Evolutionary conservation across 2,113 vertebrate genomes (phyloP), one percentile per base, ranked within the genome.

Genomic region (Aegypius monachus): DNA sequence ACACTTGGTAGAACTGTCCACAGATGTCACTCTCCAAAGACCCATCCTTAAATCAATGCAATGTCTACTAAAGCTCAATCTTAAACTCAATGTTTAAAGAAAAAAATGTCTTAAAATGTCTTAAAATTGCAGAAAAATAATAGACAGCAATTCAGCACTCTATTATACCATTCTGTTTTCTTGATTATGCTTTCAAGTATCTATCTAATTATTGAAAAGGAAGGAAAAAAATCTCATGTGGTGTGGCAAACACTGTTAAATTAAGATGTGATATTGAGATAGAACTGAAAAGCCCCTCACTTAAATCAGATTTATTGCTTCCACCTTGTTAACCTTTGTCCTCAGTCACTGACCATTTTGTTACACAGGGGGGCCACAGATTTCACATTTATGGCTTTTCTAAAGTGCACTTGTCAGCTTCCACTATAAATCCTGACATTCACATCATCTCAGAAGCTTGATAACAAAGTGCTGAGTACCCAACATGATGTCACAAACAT

Each of bases 231-330:
- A 87, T 68, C 50, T 45, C 59, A 61, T n/a, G 27, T 48, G 42
- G 14, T 73, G 17, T 88, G 71, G 58, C 86, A 95, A 95, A 62
- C 16, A 66, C 25, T 71, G 55, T 73, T 84, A 90, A 67, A 97
- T 95, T 90, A 82, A 88, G 80, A 66, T 70, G 36, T 62, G 63
- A 34, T 66, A 62, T 61, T 88, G 63, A 73, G 80, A 62, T 32
- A 53, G 59, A 36, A 48, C 72, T 66, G 40, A 79, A 75, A 66
- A 94, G 65, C 42, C 45, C 78, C 92, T 81, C 79, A 73, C 38
- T 88, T 73, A 95, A 70, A 90, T 79, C 48, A 62, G 67, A 86
- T 95, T 92, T 96, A 90, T 77, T 90, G 26, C 77, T 95, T 94
- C 66, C 20, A 78, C 58, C 59, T 84, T 90, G 56, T 91, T 95